Evolutionary conservation across 2,113 vertebrate genomes (phyloP).

Genomic region (Corythaixoides concolor): DNA sequence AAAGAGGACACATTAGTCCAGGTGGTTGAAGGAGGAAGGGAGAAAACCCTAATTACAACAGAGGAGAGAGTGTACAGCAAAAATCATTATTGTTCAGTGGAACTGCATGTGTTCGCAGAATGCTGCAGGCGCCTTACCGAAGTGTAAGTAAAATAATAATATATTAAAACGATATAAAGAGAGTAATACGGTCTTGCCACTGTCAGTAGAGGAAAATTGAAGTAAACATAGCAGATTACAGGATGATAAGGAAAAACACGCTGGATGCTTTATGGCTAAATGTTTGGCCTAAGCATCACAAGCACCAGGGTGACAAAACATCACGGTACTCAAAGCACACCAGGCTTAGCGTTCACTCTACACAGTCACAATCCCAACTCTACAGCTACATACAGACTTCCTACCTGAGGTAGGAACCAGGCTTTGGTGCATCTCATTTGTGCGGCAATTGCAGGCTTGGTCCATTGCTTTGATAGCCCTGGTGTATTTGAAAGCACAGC

Average conservation of each 20-base stretch:
- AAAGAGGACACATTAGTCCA: not conserved
- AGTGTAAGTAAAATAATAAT: not conserved
- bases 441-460: not conserved
- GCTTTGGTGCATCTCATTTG: not conserved
- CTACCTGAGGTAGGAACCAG: not conserved
- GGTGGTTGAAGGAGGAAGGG: not conserved
- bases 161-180: not conserved
- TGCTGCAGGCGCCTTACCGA: not conserved
- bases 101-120: not conserved
- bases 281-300: not conserved
- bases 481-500: not conserved
- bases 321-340: no score
- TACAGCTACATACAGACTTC: not conserved
- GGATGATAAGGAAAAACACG: not conserved
- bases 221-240: not conserved
- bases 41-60: not conserved
- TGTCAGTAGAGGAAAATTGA: not conserved
- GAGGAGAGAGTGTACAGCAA: not conserved
- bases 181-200: not conserved
- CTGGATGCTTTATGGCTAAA: not conserved
- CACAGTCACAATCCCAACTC: not conserved
- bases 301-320: not conserved
- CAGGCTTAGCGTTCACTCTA: not conserved
- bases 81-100: not conserved
- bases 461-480: accelerated